These are phyloP conservation scores for Platycheirus rosarum DNA, from an alignment of 2,888 invertebrate species.

Conservation along the genomic window DNA sequence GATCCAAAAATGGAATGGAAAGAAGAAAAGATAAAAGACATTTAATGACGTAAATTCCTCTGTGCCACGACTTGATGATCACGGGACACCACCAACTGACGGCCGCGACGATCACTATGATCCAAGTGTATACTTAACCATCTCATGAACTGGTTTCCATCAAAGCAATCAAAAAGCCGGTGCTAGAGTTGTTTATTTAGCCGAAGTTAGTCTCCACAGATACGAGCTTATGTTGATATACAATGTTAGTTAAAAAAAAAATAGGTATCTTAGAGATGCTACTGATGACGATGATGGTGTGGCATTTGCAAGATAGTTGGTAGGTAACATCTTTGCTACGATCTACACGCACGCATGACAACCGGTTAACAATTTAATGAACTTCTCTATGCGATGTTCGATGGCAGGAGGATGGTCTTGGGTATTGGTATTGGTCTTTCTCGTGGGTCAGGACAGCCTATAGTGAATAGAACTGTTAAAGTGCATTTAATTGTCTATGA, in stretches of 20 bases:
- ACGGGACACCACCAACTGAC: conserved; percentile 2
- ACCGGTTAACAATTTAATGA: conserved; percentile 64
- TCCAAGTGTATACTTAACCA: conserved; percentile 58
- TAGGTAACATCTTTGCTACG: conserved; percentile 52
- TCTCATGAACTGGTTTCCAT: conserved; percentile 63
- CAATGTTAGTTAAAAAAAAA: conserved; percentile 34
- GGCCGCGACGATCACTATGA: conserved; percentile 45
- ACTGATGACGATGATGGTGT: conserved; percentile 27
- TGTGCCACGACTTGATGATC: conserved; percentile 60
- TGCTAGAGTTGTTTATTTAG: conserved; percentile 27
- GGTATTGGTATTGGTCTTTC: too few species aligned
- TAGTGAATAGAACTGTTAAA: conserved; percentile 53
- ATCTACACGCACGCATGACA: conserved; percentile 45
- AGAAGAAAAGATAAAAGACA: conserved; percentile 15
- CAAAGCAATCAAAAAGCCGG: conserved; percentile 70
- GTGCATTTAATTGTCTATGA: conserved; percentile 66
- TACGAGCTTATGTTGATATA: conserved; percentile 28
- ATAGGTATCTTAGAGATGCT: conserved; percentile 27
- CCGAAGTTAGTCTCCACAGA: conserved; percentile 2
- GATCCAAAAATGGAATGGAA: conserved; percentile 15
- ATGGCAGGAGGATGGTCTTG: not conserved
- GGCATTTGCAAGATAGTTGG: conserved; percentile 1
- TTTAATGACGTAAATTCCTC: conserved; percentile 70
- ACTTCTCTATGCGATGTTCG: conserved; percentile 18
- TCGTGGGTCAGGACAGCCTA: not conserved